These are phyloP conservation scores for Recurvirostra avosetta DNA, from an alignment of 2,113 vertebrate species.

Conservation along the genomic window DNA sequence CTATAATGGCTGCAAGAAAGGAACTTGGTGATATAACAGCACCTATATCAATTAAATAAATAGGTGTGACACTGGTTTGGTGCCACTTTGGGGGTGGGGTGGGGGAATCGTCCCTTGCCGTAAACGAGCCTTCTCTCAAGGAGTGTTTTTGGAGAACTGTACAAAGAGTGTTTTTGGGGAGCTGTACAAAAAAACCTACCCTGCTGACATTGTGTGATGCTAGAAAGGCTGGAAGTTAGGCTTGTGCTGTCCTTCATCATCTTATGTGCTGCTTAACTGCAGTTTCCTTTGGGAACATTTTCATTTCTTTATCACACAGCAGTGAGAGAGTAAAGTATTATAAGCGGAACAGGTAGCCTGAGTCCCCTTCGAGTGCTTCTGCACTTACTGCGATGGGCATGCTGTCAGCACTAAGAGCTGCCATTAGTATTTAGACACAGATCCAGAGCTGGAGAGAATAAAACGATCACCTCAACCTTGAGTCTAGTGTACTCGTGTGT, in stretches of 20 bases:
- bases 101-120: no score
- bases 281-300: background rate
- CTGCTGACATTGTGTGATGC: background rate
- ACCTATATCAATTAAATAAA: no score
- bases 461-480: background rate
- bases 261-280: background rate
- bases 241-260: background rate
- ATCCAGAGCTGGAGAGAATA: background rate
- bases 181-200: background rate
- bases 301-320: background rate
- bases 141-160: no score
- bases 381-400: accelerated
- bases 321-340: background rate
- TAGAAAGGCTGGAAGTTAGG: background rate
- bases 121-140: background rate
- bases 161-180: background rate
- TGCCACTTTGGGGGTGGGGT: no score
- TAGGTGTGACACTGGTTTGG: no score
- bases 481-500: background rate
- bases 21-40: no score
- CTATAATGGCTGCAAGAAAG: no score
- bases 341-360: background rate
- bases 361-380: background rate
- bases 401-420: background rate
- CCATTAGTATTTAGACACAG: background rate